Conservation (phyloP, 2,888 invertebrate species). For the Eristalinus aeneus region DNA sequence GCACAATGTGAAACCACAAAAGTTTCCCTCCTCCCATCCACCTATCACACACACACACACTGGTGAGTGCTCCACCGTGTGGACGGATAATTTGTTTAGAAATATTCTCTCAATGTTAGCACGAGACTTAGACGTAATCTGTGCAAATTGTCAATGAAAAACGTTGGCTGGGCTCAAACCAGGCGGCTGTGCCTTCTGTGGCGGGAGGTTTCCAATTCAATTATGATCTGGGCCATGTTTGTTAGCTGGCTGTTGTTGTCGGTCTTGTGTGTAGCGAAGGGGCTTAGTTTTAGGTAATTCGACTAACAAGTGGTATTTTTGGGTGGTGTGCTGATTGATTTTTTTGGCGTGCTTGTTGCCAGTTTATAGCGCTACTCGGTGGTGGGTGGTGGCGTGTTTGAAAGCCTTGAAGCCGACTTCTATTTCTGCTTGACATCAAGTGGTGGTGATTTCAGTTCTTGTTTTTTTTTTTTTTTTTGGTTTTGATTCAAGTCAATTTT, state of each 20-base stretch:
- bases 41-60: background rate
- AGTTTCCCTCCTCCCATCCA: constrained; percentile 43
- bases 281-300: constrained; percentile 21
- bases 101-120: constrained; percentile 63
- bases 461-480: background rate
- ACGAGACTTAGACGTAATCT: constrained; percentile 53
- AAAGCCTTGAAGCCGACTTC: background rate
- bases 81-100: constrained; percentile 61
- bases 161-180: constrained; percentile 22
- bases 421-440: background rate
- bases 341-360: background rate
- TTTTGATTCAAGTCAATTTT: too few species aligned
- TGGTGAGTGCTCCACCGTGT: background rate
- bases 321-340: background rate
- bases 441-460: background rate
- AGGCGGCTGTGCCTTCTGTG: constrained; percentile 5
- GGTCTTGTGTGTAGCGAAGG: background rate
- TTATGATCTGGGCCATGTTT: constrained; percentile 52
- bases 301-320: constrained; percentile 12
- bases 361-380: background rate
- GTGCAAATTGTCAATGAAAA: constrained; percentile 58
- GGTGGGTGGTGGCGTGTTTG: background rate
- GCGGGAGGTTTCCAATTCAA: constrained; percentile 56
- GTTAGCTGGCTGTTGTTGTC: background rate
- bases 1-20: constrained; percentile 51